Evolutionary conservation across 2,113 vertebrate species (phyloP).

Genomic region (Leucopternis melanops): DNA sequence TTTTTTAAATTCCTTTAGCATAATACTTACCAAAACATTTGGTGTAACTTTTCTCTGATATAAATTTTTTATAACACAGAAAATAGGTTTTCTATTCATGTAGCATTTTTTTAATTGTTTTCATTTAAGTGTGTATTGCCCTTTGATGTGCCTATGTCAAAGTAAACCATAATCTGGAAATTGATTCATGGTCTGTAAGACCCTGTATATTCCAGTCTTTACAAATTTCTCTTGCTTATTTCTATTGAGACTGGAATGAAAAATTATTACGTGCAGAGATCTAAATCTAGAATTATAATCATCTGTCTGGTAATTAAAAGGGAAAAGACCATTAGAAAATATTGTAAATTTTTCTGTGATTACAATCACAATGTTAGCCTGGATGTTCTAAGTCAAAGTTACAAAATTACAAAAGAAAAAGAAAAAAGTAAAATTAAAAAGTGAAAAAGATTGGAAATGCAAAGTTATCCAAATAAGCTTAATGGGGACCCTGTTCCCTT

Average conservation of each 20-base stretch:
- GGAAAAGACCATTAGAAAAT: neutral
- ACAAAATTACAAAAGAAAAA: neutral
- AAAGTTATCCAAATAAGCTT: neutral
- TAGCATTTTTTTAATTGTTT: neutral
- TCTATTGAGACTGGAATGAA: neutral
- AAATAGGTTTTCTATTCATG: neutral
- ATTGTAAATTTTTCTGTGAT: neutral
- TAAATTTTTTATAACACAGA: neutral
- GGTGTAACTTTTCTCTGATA: neutral
- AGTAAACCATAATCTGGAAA: neutral
- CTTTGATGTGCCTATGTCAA: neutral
- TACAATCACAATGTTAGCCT: neutral
- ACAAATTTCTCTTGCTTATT: neutral
- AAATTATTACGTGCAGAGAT: neutral
- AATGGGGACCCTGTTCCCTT: neutral
- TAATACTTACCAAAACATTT: neutral
- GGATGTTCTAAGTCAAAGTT: neutral
- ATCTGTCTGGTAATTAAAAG: neutral
- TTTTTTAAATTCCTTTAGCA: neutral
- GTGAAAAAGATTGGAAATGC: neutral
- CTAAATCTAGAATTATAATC: neutral
- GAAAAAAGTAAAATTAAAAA: neutral
- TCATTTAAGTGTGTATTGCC: neutral
- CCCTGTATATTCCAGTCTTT: neutral
- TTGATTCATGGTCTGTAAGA: neutral